Conservation (phyloP, 2,888 invertebrate species). For the Drosophila monieri region DNA sequence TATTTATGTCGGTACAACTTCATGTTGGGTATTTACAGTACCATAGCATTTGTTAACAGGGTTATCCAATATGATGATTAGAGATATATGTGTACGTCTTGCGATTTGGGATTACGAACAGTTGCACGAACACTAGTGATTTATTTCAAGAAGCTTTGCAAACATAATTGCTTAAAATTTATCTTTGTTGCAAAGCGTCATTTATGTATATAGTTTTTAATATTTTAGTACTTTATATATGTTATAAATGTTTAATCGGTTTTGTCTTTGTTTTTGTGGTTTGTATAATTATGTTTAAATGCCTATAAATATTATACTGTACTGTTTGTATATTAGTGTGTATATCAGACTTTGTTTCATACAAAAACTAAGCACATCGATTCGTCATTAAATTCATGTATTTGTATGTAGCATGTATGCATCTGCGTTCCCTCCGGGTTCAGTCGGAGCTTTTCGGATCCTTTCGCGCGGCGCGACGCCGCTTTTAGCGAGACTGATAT, state of each 20-base stretch:
- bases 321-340: slow-evolving; percentile 79
- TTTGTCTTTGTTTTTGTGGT: slow-evolving; percentile 30
- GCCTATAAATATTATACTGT: slow-evolving; percentile 72
- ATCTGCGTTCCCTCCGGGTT: slow-evolving; percentile 18
- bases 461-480: not conserved
- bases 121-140: slow-evolving; percentile 30
- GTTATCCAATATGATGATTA: slow-evolving; percentile 33
- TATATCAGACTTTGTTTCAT: slow-evolving; percentile 82
- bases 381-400: slow-evolving; percentile 78
- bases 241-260: slow-evolving; percentile 18
- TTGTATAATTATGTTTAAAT: slow-evolving; percentile 79
- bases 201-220: slow-evolving; percentile 44
- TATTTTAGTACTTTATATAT: slow-evolving; percentile 20
- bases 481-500: slow-evolving; percentile 10
- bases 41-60: slow-evolving; percentile 48
- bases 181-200: slow-evolving; percentile 62
- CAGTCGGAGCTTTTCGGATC: slow-evolving; percentile 8
- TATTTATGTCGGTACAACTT: slow-evolving; percentile 16
- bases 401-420: slow-evolving; percentile 52
- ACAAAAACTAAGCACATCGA: slow-evolving; percentile 79
- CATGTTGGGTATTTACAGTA: slow-evolving; percentile 72
- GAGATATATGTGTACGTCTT: slow-evolving; percentile 16
- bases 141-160: slow-evolving; percentile 62
- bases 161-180: slow-evolving; percentile 65
- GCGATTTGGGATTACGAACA: slow-evolving; percentile 44